These are phyloP conservation scores for Excalfactoria chinensis DNA, from an alignment of 2,113 vertebrate species.

Conservation along the genomic window DNA sequence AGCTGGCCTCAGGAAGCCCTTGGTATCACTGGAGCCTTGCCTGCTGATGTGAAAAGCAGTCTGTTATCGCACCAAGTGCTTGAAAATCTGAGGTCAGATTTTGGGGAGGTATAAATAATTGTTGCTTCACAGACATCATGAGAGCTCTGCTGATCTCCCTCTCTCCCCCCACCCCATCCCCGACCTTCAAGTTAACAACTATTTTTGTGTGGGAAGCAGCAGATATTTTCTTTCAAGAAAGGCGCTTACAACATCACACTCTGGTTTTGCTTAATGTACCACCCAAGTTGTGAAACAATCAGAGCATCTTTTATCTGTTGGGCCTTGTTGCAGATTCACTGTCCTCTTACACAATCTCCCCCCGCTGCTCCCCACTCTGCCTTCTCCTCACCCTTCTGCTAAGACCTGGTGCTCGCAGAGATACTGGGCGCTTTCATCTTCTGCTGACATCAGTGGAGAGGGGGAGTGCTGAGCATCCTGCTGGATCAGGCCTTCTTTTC, in stretches of 20 bases:
- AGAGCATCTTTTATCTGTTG: constrained; percentile 71
- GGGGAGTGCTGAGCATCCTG: constrained; percentile 35
- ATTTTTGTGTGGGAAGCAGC: constrained; percentile 66
- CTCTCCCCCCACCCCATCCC: constrained; percentile 1
- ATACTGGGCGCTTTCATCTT: constrained; percentile 48
- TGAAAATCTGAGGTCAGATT: constrained; percentile 50
- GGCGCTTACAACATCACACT: constrained; percentile 62
- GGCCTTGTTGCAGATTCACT: constrained; percentile 70
- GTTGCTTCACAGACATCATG: background rate
- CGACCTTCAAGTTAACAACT: constrained; percentile 33
- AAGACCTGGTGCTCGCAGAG: constrained; percentile 1
- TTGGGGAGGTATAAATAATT: constrained; percentile 57
- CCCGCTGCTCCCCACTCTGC: background rate
- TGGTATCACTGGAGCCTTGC: constrained; percentile 48
- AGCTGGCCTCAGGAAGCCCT: constrained; percentile 49
- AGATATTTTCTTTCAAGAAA: constrained; percentile 63
- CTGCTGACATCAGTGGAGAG: constrained; percentile 30
- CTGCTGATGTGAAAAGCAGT: constrained; percentile 55
- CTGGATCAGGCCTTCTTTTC: constrained; percentile 41
- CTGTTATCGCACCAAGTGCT: constrained; percentile 12
- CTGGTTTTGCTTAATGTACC: constrained; percentile 71
- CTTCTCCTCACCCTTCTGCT: background rate
- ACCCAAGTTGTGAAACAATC: constrained; percentile 74
- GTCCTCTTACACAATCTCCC: constrained; percentile 67
- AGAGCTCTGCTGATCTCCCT: constrained; percentile 15